Conservation (phyloP, 2,888 invertebrate genomes). For the Drosophila parthenogenetica region DNA sequence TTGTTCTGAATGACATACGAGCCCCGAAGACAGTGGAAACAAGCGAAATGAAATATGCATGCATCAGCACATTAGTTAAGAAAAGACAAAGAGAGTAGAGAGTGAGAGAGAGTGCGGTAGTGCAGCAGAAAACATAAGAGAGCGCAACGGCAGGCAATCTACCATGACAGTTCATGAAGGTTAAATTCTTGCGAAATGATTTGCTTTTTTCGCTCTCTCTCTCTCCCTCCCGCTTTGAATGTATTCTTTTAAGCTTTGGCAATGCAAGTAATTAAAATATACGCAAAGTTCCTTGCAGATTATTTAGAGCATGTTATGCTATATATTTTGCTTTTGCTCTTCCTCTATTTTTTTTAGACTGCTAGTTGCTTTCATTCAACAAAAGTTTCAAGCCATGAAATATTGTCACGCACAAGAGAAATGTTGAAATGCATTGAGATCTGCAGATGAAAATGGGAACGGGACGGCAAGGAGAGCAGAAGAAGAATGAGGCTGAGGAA, state of each 20-base stretch:
- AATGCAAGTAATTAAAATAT: conserved; percentile 66
- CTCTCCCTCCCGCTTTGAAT: too few relatives aligned
- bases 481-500: neutral
- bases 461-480: too few relatives aligned
- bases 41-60: conserved; percentile 49
- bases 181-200: conserved; percentile 76
- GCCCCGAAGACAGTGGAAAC: conserved; percentile 43
- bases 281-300: conserved; percentile 48
- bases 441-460: conserved; percentile 10
- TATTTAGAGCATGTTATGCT: conserved; percentile 59
- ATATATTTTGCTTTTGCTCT: neutral
- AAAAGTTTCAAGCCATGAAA: conserved; percentile 58
- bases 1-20: conserved; percentile 63
- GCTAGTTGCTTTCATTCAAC: conserved; percentile 42
- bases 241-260: conserved; percentile 23
- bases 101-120: neutral
- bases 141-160: conserved; percentile 60
- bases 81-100: neutral
- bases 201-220: conserved; percentile 24
- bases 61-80: conserved; percentile 49
- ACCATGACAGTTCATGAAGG: conserved; percentile 75
- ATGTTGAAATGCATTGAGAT: conserved; percentile 21
- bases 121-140: neutral
- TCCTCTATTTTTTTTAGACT: neutral
- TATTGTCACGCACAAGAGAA: conserved; percentile 68